Conservation (phyloP, 2,797 vertebrate species). For the Hipposideros larvatus region DNA sequence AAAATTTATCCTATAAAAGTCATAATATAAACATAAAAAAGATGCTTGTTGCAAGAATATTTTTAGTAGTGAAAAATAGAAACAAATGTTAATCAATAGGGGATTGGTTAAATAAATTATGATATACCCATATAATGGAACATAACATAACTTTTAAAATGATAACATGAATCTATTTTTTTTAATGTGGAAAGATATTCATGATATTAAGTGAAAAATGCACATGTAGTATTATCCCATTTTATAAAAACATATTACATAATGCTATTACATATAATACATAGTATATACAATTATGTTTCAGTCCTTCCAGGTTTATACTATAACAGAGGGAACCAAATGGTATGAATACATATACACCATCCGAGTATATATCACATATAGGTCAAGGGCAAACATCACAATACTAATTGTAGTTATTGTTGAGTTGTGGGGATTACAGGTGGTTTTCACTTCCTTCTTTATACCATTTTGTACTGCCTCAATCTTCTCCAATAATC, state of each 20-base stretch:
- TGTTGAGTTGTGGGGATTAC: neutral
- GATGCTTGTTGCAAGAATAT: neutral
- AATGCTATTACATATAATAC: neutral
- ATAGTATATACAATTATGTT: neutral
- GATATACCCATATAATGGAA: neutral
- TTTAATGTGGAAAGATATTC: constrained; percentile 35
- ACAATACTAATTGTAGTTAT: constrained; percentile 41
- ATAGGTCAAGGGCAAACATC: neutral
- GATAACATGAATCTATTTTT: neutral
- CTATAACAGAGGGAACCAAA: constrained; percentile 33
- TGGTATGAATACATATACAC: neutral
- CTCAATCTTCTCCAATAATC: constrained; percentile 27
- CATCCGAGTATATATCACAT: neutral
- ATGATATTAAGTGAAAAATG: constrained; percentile 63
- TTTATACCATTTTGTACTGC: constrained; percentile 11
- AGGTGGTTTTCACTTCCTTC: constrained; percentile 19
- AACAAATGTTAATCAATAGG: neutral
- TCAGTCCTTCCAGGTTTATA: constrained; percentile 32
- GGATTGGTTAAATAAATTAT: constrained; percentile 29
- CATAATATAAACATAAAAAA: constrained; percentile 54
- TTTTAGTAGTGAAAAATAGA: constrained; percentile 45
- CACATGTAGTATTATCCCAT: neutral
- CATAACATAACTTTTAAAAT: constrained; percentile 50
- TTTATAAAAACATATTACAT: constrained; percentile 54
- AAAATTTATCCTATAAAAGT: constrained; percentile 42